Evolutionary conservation across 2,888 invertebrate genomes (phyloP), one percentile per base, ranked within the genome.

Genomic region (Acleris laterana): DNA sequence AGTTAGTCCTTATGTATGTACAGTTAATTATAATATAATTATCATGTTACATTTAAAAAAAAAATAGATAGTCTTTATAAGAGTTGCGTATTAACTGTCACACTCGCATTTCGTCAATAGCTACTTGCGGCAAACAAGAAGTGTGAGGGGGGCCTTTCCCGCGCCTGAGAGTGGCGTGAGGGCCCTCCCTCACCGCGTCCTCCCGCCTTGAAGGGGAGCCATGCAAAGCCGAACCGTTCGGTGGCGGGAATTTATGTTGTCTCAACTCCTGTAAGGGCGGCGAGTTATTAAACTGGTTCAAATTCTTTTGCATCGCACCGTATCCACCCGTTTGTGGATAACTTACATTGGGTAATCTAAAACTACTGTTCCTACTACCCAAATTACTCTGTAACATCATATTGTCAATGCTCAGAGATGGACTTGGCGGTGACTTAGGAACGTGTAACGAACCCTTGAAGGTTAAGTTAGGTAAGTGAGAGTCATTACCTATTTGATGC

Each of bases 51-150:
- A 70, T 71, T 72, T 75, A 70, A 68, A 72, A 77, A 75, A 76
- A 78, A 80, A 77, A 74, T 70, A 69, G 70, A 76, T 82, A 81
- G 82, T 74, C 32, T 77, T 75, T 80, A 82, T 82, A 84, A 81
- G 75, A 82, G 81, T 85, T 78, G 78, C 76, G 77, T 76, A 78
- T 85, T 84, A 82, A 85, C 75, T 85, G 96, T 97, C 97, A 97
- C 95, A 97, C 97, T 89, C 97, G 94, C 97, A 97, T 97, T 93
- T 97, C 97, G 86, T 96, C 96, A 90, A 97, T 97, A 70, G 96
- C 96, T 73, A 97, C 97, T 84, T 96, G 96, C 59, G 96, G 96
- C 85, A 96, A 95, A 83, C 94, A 94, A 80, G 95, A 93, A 68
- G 93, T 91, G 68, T 94, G 93, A 66, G 87, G 92, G 81, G 87